Conservation (phyloP, 2,888 invertebrate species). For the Hydrotaea diabolus region DNA sequence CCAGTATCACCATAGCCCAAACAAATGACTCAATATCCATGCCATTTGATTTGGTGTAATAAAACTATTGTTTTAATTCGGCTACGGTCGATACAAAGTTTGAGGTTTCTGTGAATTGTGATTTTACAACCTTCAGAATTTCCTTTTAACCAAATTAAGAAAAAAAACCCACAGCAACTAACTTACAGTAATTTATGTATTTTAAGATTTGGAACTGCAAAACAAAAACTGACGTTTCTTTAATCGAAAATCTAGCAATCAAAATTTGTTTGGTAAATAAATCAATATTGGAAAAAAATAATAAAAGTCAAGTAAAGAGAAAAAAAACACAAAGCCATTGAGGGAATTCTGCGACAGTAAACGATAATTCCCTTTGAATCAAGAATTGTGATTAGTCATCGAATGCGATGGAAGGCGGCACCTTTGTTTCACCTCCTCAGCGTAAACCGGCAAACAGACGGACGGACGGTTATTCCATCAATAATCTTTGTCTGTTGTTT, state of each 20-base stretch:
- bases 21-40: slow-evolving; percentile 11
- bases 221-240: neutral
- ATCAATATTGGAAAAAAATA: neutral
- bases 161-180: neutral
- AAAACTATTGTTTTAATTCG: neutral
- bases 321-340: neutral
- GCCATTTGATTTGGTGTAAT: neutral
- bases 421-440: slow-evolving; percentile 17
- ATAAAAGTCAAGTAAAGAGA: neutral
- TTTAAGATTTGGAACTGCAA: neutral
- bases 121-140: slow-evolving; percentile 32
- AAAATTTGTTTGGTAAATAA: neutral
- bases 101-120: neutral
- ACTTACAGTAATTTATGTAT: slow-evolving; percentile 14
- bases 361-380: neutral
- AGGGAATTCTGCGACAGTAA: neutral
- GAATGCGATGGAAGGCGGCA: slow-evolving; percentile 5
- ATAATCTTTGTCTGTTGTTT: neutral
- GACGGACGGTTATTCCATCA: neutral
- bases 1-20: neutral
- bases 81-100: neutral
- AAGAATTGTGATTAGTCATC: neutral
- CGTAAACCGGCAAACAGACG: neutral
- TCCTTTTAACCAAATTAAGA: neutral
- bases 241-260: neutral